A percentile compares a stretch with the other conserved stretches of the same genome.
phyloP scores from a whole-genome alignment of 2,888 invertebrate species.

The Patella depressa region DNA sequence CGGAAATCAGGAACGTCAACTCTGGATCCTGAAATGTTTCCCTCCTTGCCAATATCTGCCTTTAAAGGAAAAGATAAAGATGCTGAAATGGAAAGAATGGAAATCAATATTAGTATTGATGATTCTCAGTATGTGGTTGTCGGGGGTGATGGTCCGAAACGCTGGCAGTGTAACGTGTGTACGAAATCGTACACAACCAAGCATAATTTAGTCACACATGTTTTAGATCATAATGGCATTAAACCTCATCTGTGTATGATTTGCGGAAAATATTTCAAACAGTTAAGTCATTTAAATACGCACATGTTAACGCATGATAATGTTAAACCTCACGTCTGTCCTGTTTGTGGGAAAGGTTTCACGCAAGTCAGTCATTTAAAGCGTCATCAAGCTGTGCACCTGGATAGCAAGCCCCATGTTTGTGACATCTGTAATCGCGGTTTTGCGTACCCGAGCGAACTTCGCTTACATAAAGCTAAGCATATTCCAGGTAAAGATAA shows the following conservation, averaged over 20 bases:
- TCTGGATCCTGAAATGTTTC: conserved; percentile 22
- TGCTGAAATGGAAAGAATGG: conserved; percentile 51
- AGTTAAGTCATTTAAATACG: conserved; percentile 69
- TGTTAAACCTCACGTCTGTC: conserved; percentile 66
- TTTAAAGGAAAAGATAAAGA: conserved; percentile 28
- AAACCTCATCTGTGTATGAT: conserved; percentile 69
- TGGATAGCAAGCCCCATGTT: conserved; percentile 57
- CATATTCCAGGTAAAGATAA: conserved; percentile 49
- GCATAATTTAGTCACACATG: conserved; percentile 69
- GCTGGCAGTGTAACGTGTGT: conserved; percentile 69
- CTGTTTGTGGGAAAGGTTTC: conserved; percentile 66
- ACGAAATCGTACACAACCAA: conserved; percentile 70
- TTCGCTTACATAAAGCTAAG: conserved; percentile 62
- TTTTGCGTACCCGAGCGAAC: conserved; percentile 66
- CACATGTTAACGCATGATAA: conserved; percentile 70
- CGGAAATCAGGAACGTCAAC: background rate
- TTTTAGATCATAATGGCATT: conserved; percentile 68
- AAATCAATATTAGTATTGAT: conserved; percentile 65
- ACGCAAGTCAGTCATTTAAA: conserved; percentile 70
- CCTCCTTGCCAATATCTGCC: conserved; percentile 36
- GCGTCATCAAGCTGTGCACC: conserved; percentile 67
- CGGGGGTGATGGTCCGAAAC: conserved; percentile 58
- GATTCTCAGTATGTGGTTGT: conserved; percentile 63
- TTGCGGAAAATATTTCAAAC: conserved; percentile 71
- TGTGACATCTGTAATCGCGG: conserved; percentile 66